Evolutionary conservation across 2,113 vertebrate species (phyloP).

Genomic region (Anser brachyrhynchus): DNA sequence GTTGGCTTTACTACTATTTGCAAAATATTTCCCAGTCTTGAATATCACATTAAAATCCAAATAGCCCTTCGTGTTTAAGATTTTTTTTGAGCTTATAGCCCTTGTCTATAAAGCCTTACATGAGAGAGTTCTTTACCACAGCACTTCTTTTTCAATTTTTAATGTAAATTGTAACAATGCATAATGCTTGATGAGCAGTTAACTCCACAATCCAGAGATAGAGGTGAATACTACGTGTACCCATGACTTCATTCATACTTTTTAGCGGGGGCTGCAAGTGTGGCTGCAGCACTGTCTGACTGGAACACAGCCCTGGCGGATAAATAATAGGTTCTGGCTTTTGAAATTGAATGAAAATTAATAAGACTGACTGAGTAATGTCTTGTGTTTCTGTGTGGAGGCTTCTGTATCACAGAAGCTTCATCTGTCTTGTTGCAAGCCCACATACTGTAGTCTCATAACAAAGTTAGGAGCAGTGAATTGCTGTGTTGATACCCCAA

Average conservation of each 20-base stretch:
- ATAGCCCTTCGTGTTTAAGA: background rate
- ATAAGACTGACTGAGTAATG: background rate
- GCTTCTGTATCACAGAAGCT: background rate
- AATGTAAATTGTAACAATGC: background rate
- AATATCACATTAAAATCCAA: background rate
- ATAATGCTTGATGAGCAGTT: background rate
- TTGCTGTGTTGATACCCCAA: background rate
- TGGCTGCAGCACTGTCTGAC: background rate
- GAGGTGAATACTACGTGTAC: background rate
- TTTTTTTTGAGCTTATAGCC: background rate
- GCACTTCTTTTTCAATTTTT: background rate
- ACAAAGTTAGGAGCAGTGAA: background rate
- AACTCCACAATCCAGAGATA: background rate
- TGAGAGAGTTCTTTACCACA: background rate
- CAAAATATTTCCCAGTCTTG: background rate
- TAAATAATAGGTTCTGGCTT: background rate
- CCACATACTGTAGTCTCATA: background rate
- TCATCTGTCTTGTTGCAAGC: background rate
- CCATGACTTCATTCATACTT: background rate
- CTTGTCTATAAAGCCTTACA: background rate
- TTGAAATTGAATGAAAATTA: background rate
- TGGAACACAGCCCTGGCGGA: background rate
- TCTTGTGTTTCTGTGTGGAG: background rate
- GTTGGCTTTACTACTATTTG: background rate
- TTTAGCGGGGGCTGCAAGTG: background rate